A percentile compares a stretch with the other conserved stretches of the same genome.
Conservation (phyloP, 2,113 vertebrate species). For the Synodontis membranacea region DNA sequence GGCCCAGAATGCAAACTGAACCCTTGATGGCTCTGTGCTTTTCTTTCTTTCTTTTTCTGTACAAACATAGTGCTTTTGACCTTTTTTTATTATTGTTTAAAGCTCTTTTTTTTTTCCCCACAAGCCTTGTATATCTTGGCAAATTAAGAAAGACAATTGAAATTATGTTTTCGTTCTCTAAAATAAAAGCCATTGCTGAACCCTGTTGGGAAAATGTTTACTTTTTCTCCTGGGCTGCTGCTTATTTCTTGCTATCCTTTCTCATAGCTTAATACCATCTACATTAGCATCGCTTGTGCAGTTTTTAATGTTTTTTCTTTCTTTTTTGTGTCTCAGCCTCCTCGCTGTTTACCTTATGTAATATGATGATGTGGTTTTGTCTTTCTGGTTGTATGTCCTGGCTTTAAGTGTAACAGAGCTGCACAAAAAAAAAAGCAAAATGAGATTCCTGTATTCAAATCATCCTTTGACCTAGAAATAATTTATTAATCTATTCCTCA, state of each 20-base stretch:
- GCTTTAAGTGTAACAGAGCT: too few relatives aligned
- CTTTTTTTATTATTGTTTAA: conserved; percentile 8
- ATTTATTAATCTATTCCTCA: too few relatives aligned
- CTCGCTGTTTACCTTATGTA: too few relatives aligned
- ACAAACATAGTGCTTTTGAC: conserved; percentile 22
- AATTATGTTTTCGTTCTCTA: conserved; percentile 17
- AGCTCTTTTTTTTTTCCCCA: neutral
- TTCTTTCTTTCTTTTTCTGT: conserved; percentile 24
- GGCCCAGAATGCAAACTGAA: conserved; percentile 86
- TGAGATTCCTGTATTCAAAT: too few relatives aligned
- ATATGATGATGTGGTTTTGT: too few relatives aligned
- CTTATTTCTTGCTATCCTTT: neutral
- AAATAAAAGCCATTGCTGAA: conserved; percentile 30
- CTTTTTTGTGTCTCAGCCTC: too few relatives aligned
- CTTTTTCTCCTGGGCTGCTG: neutral
- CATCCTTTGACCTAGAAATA: too few relatives aligned
- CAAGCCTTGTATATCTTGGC: conserved; percentile 9
- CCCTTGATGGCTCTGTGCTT: neutral
- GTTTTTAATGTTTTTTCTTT: too few relatives aligned
- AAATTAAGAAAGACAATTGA: neutral
- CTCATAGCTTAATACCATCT: neutral
- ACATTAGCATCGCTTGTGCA: too few relatives aligned
- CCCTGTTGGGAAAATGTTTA: neutral
- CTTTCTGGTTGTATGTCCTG: too few relatives aligned
- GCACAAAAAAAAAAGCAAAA: too few relatives aligned